Percentiles rank a stretch among this genome's conserved stretches.
These are phyloP conservation scores for Tineola bisselliella DNA, from an alignment of 2,888 invertebrate genomes.

Conservation along the genomic window DNA sequence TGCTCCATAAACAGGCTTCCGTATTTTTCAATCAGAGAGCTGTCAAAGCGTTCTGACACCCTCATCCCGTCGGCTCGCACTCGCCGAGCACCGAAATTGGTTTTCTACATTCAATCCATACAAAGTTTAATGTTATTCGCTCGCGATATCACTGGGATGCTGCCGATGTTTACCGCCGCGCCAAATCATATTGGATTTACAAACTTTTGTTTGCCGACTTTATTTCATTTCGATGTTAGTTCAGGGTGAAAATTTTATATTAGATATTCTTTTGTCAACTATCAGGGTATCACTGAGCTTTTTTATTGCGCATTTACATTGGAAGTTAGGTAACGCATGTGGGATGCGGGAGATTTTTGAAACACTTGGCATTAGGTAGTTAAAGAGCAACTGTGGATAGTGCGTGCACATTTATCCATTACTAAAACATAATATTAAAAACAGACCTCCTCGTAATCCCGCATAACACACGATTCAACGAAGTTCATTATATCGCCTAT, in stretches of 20 bases:
- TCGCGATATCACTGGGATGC: slow-evolving; percentile 68
- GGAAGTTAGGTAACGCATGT: too few relatives aligned
- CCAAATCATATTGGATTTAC: slow-evolving; percentile 69
- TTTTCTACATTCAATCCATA: slow-evolving; percentile 70
- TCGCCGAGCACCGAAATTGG: slow-evolving; percentile 69
- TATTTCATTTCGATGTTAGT: slow-evolving; percentile 66
- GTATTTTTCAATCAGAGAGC: slow-evolving; percentile 73
- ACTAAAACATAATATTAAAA: too few relatives aligned
- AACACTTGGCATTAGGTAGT: too few relatives aligned
- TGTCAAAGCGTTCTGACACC: slow-evolving; percentile 71
- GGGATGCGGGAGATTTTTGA: too few relatives aligned
- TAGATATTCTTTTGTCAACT: background rate
- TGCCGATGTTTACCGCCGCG: slow-evolving; percentile 68
- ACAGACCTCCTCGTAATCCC: too few relatives aligned
- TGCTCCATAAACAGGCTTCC: slow-evolving; percentile 68
- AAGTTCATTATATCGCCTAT: too few relatives aligned
- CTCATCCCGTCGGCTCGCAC: slow-evolving; percentile 69
- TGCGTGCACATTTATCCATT: too few relatives aligned
- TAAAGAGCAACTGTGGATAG: too few relatives aligned
- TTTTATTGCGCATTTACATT: too few relatives aligned
- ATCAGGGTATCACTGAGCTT: background rate
- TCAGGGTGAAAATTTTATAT: slow-evolving; percentile 18
- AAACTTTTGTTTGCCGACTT: slow-evolving; percentile 68
- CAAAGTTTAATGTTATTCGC: slow-evolving; percentile 70
- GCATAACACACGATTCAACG: too few relatives aligned